A percentile compares a stretch with the other conserved stretches of the same genome.
These are phyloP conservation scores for Picathartes gymnocephalus DNA, from an alignment of 2,113 vertebrate genomes.

Conservation along the genomic window DNA sequence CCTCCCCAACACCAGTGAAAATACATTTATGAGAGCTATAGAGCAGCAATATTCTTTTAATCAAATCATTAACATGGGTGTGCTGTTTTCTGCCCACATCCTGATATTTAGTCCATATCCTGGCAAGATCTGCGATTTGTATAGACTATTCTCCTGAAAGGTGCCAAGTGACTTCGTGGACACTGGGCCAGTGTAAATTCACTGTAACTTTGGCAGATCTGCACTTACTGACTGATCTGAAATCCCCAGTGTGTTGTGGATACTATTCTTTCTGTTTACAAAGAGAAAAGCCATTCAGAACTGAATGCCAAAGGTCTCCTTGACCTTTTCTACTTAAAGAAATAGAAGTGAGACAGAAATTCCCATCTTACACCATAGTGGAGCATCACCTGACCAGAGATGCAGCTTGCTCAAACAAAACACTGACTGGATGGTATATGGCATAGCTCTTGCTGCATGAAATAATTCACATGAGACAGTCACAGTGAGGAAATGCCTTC, in stretches of 20 bases:
- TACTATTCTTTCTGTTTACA: not conserved
- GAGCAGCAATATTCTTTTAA: slow-evolving; percentile 12
- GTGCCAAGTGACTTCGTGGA: not conserved
- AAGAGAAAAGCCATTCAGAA: not conserved
- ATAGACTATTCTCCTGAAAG: not conserved
- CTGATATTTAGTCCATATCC: slow-evolving; percentile 11
- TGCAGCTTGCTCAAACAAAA: not conserved
- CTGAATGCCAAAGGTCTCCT: not conserved
- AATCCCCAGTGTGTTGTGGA: not conserved
- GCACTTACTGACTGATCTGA: not conserved
- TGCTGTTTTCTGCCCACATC: slow-evolving; percentile 24
- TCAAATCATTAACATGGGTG: not conserved
- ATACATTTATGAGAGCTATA: slow-evolving; percentile 4
- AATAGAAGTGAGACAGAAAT: not conserved
- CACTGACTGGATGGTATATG: not conserved
- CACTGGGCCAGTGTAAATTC: not conserved
- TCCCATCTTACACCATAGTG: not conserved
- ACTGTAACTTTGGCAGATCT: not conserved
- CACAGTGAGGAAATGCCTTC: not conserved
- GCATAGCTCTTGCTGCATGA: not conserved
- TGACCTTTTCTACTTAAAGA: not conserved
- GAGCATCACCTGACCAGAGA: not conserved
- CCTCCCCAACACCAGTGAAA: not conserved
- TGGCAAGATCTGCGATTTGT: not conserved
- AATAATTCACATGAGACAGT: not conserved